phyloP scores from a whole-genome alignment of 2,888 invertebrate species.

The Cylloceria caligata region DNA sequence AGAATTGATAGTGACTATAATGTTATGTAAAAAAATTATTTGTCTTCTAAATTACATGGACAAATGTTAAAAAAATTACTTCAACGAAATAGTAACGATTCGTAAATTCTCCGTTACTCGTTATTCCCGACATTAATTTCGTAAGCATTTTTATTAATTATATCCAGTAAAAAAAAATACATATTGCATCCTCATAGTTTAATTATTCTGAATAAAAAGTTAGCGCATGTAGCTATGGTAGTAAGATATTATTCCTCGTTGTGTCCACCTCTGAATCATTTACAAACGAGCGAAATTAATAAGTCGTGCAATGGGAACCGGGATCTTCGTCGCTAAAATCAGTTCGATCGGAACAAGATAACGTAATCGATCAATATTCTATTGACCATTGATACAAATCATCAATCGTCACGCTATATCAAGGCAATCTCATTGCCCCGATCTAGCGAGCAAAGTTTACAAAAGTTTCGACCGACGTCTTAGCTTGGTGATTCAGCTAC shows the following conservation, averaged over 20 bases:
- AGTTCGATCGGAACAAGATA: not conserved
- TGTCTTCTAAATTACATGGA: not conserved
- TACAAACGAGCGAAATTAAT: constrained; percentile 1
- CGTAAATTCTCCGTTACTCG: no score
- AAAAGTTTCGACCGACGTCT: not conserved
- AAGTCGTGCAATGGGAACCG: not conserved
- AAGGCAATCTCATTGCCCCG: not conserved
- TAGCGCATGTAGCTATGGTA: no score
- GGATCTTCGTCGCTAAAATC: not conserved
- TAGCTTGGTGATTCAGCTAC: constrained; percentile 6
- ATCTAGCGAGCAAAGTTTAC: constrained; percentile 2
- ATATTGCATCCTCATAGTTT: no score
- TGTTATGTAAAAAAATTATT: no score
- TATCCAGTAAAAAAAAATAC: no score
- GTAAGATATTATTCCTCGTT: no score
- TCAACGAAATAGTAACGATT: not conserved
- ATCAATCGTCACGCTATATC: not conserved
- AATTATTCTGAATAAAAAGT: no score
- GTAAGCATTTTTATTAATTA: no score
- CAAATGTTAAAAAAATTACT: not conserved
- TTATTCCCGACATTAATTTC: no score
- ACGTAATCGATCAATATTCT: constrained; percentile 1
- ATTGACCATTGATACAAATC: not conserved
- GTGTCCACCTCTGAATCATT: not conserved
- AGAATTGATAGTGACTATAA: no score